Evolutionary conservation across 2,888 invertebrate species (phyloP).

Genomic region (Resseliella maxima): DNA sequence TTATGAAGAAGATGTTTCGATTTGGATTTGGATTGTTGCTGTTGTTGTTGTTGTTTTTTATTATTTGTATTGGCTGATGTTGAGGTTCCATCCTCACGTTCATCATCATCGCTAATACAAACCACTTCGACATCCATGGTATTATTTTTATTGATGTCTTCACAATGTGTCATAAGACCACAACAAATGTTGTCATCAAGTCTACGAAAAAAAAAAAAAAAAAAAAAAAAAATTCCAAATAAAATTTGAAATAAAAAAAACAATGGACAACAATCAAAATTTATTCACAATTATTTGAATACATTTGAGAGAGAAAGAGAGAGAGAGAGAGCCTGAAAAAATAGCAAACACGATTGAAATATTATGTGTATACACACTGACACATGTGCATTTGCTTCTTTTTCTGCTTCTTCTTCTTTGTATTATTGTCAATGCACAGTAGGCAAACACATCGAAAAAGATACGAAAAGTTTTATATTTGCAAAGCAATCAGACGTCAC

Average conservation of each 20-base stretch:
- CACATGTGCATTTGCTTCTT: not conserved
- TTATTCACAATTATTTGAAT: not conserved
- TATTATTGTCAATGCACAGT: not conserved
- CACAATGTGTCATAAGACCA: constrained; percentile 16
- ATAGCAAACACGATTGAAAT: not conserved
- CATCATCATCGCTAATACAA: constrained; percentile 38
- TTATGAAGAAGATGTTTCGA: not conserved
- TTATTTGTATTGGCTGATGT: not conserved
- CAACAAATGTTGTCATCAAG: constrained; percentile 7
- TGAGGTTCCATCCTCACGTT: not conserved
- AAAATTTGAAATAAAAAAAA: not conserved
- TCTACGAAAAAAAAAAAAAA: not conserved
- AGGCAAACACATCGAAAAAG: not conserved
- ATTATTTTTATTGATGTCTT: constrained; percentile 1
- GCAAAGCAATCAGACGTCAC: not conserved
- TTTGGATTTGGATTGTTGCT: not conserved
- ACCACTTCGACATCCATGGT: constrained; percentile 20
- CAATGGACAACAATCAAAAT: not conserved
- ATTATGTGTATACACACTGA: not conserved
- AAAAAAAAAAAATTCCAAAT: not conserved
- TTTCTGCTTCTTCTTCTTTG: not conserved
- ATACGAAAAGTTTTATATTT: not conserved
- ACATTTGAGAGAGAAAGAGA: too few species aligned
- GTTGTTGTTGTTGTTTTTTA: too few species aligned
- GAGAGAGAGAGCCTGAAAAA: too few species aligned